Evolutionary conservation across 1,140 invertebrate genomes (phyloP).

Genomic region (Galleria mellonella): DNA sequence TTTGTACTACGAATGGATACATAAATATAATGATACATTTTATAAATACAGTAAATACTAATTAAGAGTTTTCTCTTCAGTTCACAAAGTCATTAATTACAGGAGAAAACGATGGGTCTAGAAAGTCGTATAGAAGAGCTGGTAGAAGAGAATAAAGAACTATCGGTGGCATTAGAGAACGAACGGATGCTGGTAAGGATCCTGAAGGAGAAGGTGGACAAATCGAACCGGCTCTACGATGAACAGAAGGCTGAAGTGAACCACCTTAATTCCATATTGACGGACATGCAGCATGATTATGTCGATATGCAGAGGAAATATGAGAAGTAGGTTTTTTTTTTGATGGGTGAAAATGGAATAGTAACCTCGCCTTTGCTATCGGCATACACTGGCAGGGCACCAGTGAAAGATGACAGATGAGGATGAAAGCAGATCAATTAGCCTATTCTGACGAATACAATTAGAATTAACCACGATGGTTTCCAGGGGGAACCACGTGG

Average conservation of each 20-base stretch:
- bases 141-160: constrained; percentile 56
- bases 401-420: too few relatives aligned
- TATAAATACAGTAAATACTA: too few relatives aligned
- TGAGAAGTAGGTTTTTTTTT: constrained; percentile 44
- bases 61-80: too few relatives aligned
- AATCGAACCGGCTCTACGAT: constrained; percentile 34
- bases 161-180: constrained; percentile 61
- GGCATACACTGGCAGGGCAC: too few relatives aligned
- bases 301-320: constrained; percentile 52
- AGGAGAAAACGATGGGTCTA: constrained; percentile 53
- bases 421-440: too few relatives aligned
- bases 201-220: constrained; percentile 44
- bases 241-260: constrained; percentile 45
- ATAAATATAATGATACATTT: too few relatives aligned
- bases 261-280: constrained; percentile 44
- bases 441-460: too few relatives aligned
- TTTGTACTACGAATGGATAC: too few relatives aligned
- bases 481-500: too few relatives aligned
- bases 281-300: constrained; percentile 58
- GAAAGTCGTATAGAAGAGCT: constrained; percentile 47
- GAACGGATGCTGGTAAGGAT: constrained; percentile 45
- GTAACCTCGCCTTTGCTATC: too few relatives aligned
- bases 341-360: too few relatives aligned
- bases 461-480: too few relatives aligned
- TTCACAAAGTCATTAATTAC: constrained; percentile 10